Evolutionary conservation across 2,797 vertebrate genomes (phyloP).

Genomic region (Iguana delicatissima): DNA sequence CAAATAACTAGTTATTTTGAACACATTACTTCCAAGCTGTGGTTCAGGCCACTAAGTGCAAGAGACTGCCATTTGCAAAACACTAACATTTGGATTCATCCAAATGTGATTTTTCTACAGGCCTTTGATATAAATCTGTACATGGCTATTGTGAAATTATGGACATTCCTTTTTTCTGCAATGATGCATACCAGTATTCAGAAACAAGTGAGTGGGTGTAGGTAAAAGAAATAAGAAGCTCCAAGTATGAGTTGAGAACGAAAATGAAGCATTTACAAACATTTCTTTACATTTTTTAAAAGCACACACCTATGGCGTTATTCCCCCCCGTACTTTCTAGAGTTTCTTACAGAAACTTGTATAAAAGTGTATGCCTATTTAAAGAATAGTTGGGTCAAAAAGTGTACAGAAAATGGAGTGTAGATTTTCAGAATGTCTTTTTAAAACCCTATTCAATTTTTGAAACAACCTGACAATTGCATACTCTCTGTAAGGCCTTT

Average conservation of each 20-base stretch:
- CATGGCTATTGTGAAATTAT: neutral
- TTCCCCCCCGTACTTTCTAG: neutral
- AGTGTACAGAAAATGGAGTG: neutral
- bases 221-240: conserved; percentile 11
- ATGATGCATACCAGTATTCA: neutral
- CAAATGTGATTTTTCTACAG: neutral
- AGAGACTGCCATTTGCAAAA: too few species aligned
- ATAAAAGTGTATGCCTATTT: neutral
- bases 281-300: neutral
- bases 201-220: neutral
- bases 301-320: neutral
- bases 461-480: neutral
- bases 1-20: neutral
- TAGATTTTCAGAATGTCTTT: neutral
- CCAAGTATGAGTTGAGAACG: conserved; percentile 14
- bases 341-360: neutral
- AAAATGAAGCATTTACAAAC: conserved; percentile 43
- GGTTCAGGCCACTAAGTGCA: neutral
- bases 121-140: neutral
- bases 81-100: too few species aligned
- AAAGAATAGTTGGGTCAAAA: neutral
- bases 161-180: conserved; percentile 15
- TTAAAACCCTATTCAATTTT: neutral
- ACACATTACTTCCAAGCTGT: neutral
- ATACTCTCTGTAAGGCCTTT: neutral